These are phyloP conservation scores for Catonia carolina DNA, from an alignment of 2,888 invertebrate species.

Conservation along the genomic window DNA sequence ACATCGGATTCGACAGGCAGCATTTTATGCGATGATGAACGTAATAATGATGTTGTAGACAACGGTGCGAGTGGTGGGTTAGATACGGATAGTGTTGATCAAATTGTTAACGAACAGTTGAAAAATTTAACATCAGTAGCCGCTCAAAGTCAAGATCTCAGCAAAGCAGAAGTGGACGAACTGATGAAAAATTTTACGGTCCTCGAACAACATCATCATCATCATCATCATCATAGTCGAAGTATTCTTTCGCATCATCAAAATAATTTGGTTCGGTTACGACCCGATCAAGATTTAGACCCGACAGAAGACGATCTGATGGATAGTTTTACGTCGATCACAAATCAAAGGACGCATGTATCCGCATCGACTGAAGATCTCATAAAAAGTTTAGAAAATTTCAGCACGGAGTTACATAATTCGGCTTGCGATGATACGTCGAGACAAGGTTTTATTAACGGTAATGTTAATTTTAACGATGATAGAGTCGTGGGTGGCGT, in stretches of 20 bases:
- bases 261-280: too few species aligned
- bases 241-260: neutral
- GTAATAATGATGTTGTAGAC: too few species aligned
- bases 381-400: constrained; percentile 30
- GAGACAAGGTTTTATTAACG: neutral
- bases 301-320: constrained; percentile 23
- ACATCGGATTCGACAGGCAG: too few species aligned
- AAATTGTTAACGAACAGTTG: constrained; percentile 30
- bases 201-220: neutral
- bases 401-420: constrained; percentile 13
- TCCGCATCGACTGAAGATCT: constrained; percentile 32
- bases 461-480: constrained; percentile 16
- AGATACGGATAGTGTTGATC: constrained; percentile 25
- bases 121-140: constrained; percentile 21
- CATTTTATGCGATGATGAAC: too few species aligned
- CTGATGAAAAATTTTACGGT: constrained; percentile 14
- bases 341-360: constrained; percentile 15
- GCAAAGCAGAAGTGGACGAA: constrained; percentile 19
- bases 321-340: constrained; percentile 18
- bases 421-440: neutral
- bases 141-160: constrained; percentile 8
- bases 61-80: too few species aligned
- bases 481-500: constrained; percentile 1
- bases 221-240: neutral
- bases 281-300: neutral